A percentile compares a stretch with the other conserved stretches of the same genome.
phyloP scores from a whole-genome alignment of 2,113 vertebrate genomes.

The Mesitornis unicolor region DNA sequence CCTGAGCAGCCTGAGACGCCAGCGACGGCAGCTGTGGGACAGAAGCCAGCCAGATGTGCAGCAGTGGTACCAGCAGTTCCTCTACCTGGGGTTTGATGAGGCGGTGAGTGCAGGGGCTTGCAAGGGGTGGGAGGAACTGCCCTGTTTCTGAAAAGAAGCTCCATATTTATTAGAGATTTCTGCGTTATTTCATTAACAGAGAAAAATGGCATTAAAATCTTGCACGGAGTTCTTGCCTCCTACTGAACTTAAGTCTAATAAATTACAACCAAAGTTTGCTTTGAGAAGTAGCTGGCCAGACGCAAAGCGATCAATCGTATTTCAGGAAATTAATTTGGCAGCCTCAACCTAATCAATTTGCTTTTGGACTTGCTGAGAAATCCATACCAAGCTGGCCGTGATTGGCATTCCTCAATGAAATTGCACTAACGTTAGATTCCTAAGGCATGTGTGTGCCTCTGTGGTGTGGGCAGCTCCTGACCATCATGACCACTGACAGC shows the following conservation, averaged over 20 bases:
- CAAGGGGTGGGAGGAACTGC: fast-evolving
- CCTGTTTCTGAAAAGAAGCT: not conserved
- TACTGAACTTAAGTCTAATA: not conserved
- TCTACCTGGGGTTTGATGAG: conserved; percentile 91
- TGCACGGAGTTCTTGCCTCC: not conserved
- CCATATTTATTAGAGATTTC: not conserved
- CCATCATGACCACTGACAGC: not conserved
- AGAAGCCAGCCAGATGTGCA: conserved; percentile 87
- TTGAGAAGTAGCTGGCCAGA: not conserved
- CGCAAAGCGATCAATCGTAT: not conserved
- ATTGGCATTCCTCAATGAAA: not conserved
- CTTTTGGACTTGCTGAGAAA: not conserved
- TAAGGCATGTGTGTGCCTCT: fast-evolving
- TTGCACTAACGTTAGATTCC: fast-evolving
- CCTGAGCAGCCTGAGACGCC: conserved; percentile 78
- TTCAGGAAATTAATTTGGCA: not conserved
- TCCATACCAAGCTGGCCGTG: not conserved
- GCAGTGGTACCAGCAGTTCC: conserved; percentile 96
- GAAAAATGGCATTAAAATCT: not conserved
- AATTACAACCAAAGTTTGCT: not conserved
- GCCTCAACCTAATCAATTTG: not conserved
- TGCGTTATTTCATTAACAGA: not conserved
- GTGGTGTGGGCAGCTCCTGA: not conserved
- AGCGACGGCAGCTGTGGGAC: conserved; percentile 90
- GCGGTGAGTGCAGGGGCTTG: conserved; percentile 74